Conservation (phyloP, 2,888 invertebrate genomes). For the Noctua janthe region DNA sequence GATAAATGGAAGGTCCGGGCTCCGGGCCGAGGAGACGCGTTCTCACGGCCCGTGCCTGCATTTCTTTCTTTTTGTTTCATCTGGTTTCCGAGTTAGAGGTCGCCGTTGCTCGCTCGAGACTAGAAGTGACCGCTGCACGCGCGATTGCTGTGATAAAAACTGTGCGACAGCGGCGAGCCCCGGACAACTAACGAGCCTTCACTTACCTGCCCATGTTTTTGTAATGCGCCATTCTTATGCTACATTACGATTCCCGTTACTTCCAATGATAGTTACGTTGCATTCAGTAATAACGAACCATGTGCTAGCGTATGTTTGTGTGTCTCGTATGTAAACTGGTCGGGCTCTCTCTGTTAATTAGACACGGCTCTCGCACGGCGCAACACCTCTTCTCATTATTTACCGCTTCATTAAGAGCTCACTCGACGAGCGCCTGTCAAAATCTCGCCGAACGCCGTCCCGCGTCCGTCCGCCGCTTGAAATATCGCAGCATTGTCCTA, state of each 20-base stretch:
- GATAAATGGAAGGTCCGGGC: slow-evolving; percentile 87
- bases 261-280: slow-evolving; percentile 67
- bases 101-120: slow-evolving; percentile 80
- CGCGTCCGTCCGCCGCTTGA: slow-evolving; percentile 80
- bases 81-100: slow-evolving; percentile 89
- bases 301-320: slow-evolving; percentile 65
- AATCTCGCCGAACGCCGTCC: slow-evolving; percentile 84
- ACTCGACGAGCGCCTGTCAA: slow-evolving; percentile 87
- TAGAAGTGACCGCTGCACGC: slow-evolving; percentile 87
- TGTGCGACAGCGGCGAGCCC: slow-evolving; percentile 77
- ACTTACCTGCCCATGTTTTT: slow-evolving; percentile 78
- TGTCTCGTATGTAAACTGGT: slow-evolving; percentile 76
- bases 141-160: slow-evolving; percentile 85
- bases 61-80: slow-evolving; percentile 87
- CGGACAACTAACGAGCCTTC: slow-evolving; percentile 80
- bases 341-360: slow-evolving; percentile 85
- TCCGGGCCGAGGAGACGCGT: slow-evolving; percentile 84
- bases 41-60: slow-evolving; percentile 89
- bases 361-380: slow-evolving; percentile 83
- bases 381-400: slow-evolving; percentile 89
- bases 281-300: slow-evolving; percentile 75
- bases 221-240: slow-evolving; percentile 70
- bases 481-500: slow-evolving; percentile 88
- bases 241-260: slow-evolving; percentile 74
- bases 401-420: slow-evolving; percentile 90